Evolutionary conservation across 2,113 vertebrate species (phyloP).

Genomic region (Cebidichthys violaceus): DNA sequence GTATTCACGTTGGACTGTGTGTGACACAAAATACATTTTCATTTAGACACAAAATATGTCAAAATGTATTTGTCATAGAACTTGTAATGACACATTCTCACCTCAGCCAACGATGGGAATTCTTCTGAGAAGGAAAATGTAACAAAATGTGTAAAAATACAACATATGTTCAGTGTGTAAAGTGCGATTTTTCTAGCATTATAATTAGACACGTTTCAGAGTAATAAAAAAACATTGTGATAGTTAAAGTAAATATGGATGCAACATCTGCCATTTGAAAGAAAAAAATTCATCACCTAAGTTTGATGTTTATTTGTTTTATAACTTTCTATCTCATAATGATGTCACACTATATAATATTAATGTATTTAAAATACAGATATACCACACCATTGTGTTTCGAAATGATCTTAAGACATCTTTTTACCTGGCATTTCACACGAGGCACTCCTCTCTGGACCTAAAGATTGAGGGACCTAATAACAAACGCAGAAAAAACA

Average conservation of each 20-base stretch:
- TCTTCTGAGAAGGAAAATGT: neutral
- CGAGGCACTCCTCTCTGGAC: neutral
- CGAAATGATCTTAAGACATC: neutral
- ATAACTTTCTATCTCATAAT: neutral
- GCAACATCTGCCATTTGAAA: neutral
- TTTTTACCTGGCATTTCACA: conserved; percentile 10
- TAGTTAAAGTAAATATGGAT: neutral
- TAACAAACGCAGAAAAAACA: neutral
- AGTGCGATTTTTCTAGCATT: neutral
- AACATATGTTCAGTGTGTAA: neutral
- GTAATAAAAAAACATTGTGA: neutral
- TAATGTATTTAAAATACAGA: neutral
- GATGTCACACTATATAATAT: neutral
- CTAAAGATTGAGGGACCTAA: neutral
- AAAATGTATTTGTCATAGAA: neutral
- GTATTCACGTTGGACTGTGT: conserved; percentile 7
- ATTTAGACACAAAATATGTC: neutral
- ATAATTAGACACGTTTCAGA: neutral
- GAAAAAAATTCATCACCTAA: neutral
- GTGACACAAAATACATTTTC: neutral
- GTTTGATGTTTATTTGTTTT: neutral
- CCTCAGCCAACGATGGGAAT: neutral
- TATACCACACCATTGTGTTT: neutral
- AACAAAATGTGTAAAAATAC: neutral
- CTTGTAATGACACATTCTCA: conserved; percentile 21